Evolutionary conservation across 1,140 invertebrate species (phyloP), one percentile per base, ranked within the genome.

Genomic region (Arctopsyche grandis): DNA sequence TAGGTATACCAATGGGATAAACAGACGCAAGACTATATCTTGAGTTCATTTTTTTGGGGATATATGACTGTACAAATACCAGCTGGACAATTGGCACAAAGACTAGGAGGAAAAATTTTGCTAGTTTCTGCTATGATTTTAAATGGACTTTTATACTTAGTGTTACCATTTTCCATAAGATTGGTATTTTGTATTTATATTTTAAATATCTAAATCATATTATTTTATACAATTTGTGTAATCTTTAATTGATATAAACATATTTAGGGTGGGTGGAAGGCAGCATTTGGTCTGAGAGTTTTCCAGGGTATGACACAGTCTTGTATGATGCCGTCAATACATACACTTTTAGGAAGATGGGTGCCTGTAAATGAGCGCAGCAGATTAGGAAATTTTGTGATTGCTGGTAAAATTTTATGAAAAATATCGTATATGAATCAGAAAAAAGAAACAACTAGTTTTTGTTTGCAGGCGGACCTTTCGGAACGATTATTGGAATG

Each of bases 241-340:
- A n/a, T n/a, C n/a, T 70, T 44, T 69, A 12, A 69, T 48, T 44
- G 16, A 60, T 60, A 26, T 69, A 79, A n/a, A n/a, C n/a, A n/a
- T n/a, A n/a, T n/a, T 71, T 22, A 82, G 81, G 81, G 81, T 26
- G 75, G 58, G n/a, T 82, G 81, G 81, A 80, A 80, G 69, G 75
- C 75, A 52, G 56, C 79, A n/a, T 73, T 63, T n/a, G 58, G 3
- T 9, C 16, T 80, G 19, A 58, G 81, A 29, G 38, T 82, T 26
- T 7, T 82, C 9, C 79, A 82, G 86, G 96, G 96, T 0, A 84
- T 97, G 0, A 89, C 89, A 14, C 92, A 97, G 88, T 95, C 95
- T 0, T 92, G 94, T 14, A 88, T 94, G 0, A 94, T 93, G 83
- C 95, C 96, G 0, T 91, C 91, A 10, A 90, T 93, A 7, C 95